Conservation (phyloP, 1,140 invertebrate species). For the Sinonovacula constricta region DNA sequence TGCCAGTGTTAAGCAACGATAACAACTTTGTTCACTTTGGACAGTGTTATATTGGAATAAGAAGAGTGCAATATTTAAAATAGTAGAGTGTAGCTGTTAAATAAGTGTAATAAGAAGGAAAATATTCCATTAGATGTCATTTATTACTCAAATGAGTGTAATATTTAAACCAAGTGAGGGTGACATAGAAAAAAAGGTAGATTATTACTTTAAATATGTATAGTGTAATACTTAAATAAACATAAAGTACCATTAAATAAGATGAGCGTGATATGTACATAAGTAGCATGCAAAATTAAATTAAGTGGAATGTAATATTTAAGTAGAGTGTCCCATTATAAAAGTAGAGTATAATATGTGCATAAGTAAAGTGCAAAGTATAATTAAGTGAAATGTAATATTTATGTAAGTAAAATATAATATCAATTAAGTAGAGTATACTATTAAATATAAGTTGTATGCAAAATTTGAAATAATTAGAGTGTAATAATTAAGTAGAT, state of each 20-base stretch:
- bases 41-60: not conserved
- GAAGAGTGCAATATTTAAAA: not conserved
- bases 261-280: too few species aligned
- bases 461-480: not conserved
- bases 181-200: too few species aligned
- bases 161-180: too few species aligned
- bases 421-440: not conserved
- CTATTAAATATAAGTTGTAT: not conserved
- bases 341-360: too few species aligned
- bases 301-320: too few species aligned
- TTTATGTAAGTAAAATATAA: not conserved
- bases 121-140: not conserved
- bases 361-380: too few species aligned
- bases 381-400: not conserved
- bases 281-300: too few species aligned
- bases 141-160: not conserved
- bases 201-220: too few species aligned
- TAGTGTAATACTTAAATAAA: too few species aligned
- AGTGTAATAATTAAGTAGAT: not conserved
- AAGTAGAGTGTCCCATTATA: too few species aligned
- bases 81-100: not conserved
- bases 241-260: too few species aligned
- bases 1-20: not conserved
- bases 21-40: not conserved
- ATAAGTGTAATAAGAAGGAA: not conserved